A percentile compares a stretch with the other conserved stretches of the same genome.
phyloP scores from a whole-genome alignment of 2,113 vertebrate genomes.

The Pipa parva region DNA sequence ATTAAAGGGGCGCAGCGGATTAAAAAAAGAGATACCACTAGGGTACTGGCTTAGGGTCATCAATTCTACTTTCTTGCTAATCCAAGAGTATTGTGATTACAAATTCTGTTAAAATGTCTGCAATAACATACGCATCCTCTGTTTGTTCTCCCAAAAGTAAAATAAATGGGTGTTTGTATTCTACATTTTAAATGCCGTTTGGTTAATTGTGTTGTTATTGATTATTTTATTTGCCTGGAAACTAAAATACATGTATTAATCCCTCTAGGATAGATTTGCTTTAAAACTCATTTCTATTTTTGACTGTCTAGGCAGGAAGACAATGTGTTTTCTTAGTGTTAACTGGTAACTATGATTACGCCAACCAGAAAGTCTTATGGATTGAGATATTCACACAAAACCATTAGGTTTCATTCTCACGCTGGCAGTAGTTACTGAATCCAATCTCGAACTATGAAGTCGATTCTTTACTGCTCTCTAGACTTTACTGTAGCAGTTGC shows the following conservation, averaged over 20 bases:
- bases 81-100: conserved; percentile 52
- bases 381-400: too few species aligned
- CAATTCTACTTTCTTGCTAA: conserved; percentile 47
- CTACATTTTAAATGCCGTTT: conserved; percentile 52
- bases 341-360: too few species aligned
- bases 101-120: conserved; percentile 45
- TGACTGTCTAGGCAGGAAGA: too few species aligned
- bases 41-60: conserved; percentile 60
- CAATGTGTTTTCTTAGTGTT: too few species aligned
- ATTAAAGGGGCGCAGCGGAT: conserved; percentile 66
- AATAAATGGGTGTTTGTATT: conserved; percentile 52
- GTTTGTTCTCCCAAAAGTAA: conserved; percentile 44
- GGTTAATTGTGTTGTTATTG: conserved; percentile 55
- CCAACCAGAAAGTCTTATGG: too few species aligned
- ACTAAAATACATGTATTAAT: conserved; percentile 12
- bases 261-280: background rate
- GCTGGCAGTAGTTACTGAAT: too few species aligned
- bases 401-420: too few species aligned
- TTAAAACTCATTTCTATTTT: background rate
- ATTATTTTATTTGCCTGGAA: conserved; percentile 55
- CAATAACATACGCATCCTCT: conserved; percentile 41
- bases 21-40: conserved; percentile 62
- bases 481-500: too few species aligned
- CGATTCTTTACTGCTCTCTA: too few species aligned
- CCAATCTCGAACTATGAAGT: too few species aligned